Conservation (phyloP, 2,888 invertebrate genomes). For the Adineta ricciae region DNA sequence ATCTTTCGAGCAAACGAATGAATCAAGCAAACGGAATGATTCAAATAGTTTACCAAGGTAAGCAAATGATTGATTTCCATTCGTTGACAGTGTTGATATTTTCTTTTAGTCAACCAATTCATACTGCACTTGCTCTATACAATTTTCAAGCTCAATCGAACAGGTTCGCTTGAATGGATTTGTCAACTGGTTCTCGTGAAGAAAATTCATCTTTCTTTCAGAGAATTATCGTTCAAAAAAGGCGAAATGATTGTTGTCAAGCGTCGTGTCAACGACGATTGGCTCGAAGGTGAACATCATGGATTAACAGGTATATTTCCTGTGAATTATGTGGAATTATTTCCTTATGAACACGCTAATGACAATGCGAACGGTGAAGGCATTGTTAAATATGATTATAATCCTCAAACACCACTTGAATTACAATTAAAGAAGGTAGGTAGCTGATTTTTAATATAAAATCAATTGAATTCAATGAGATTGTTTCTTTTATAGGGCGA, state of each 20-base stretch:
- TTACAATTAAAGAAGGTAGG: slow-evolving; percentile 66
- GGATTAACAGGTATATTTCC: slow-evolving; percentile 87
- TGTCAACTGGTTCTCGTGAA: too few species aligned
- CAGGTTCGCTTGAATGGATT: not conserved
- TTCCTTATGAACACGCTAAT: not conserved
- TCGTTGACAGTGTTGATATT: not conserved
- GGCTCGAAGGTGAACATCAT: slow-evolving; percentile 91
- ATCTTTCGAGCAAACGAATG: not conserved
- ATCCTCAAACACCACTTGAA: slow-evolving; percentile 81
- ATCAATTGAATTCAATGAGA: not conserved
- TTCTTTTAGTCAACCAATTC: not conserved
- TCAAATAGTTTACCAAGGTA: not conserved
- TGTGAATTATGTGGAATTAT: slow-evolving; percentile 77
- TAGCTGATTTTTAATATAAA: not conserved
- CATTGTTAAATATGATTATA: slow-evolving; percentile 83
- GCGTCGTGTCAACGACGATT: slow-evolving; percentile 82
- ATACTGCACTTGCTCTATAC: not conserved
- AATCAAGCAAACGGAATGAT: not conserved
- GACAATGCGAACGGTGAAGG: slow-evolving; percentile 62
- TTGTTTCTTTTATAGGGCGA: slow-evolving; percentile 57
- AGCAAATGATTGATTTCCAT: not conserved
- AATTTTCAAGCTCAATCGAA: not conserved
- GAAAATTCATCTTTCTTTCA: too few species aligned
- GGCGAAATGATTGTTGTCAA: slow-evolving; percentile 81
- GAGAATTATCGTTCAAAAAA: slow-evolving; percentile 82